Percentiles rank a stretch among this genome's conserved stretches.
phyloP scores from a whole-genome alignment of 1,140 invertebrate species.

The Drosophila chauvacae region DNA sequence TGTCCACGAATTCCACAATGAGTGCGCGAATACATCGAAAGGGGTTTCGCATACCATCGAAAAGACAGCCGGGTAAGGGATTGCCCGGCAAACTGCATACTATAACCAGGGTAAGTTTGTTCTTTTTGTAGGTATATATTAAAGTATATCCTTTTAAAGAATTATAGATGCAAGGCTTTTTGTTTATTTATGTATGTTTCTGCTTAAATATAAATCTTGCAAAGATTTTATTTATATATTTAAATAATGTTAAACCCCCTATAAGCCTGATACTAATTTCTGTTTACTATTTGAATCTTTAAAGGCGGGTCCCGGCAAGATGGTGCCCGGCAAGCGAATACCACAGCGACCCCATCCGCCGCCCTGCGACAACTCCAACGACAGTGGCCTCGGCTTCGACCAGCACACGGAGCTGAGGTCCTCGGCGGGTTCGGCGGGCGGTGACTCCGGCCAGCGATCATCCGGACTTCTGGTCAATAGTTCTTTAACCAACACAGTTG shows the following conservation, averaged over 20 bases:
- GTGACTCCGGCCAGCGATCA: slow-evolving; percentile 19
- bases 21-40: slow-evolving; percentile 87
- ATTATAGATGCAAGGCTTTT: not conserved
- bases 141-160: not conserved
- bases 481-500: slow-evolving; percentile 56
- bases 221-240: no score
- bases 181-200: no score
- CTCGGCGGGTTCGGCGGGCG: slow-evolving; percentile 16
- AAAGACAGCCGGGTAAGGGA: slow-evolving; percentile 86
- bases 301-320: slow-evolving; percentile 85
- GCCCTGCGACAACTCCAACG: slow-evolving; percentile 92
- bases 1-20: slow-evolving; percentile 88
- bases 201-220: no score
- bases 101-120: slow-evolving; percentile 72
- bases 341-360: slow-evolving; percentile 80
- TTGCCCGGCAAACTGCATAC: slow-evolving; percentile 85
- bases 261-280: not conserved
- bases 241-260: not conserved
- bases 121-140: not conserved
- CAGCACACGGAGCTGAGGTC: slow-evolving; percentile 85
- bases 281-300: not conserved
- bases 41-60: slow-evolving; percentile 86
- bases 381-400: slow-evolving; percentile 92
- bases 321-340: slow-evolving; percentile 85
- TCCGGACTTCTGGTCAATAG: slow-evolving; percentile 58